phyloP scores from a whole-genome alignment of 2,113 vertebrate species.

The Noturus placidus region DNA sequence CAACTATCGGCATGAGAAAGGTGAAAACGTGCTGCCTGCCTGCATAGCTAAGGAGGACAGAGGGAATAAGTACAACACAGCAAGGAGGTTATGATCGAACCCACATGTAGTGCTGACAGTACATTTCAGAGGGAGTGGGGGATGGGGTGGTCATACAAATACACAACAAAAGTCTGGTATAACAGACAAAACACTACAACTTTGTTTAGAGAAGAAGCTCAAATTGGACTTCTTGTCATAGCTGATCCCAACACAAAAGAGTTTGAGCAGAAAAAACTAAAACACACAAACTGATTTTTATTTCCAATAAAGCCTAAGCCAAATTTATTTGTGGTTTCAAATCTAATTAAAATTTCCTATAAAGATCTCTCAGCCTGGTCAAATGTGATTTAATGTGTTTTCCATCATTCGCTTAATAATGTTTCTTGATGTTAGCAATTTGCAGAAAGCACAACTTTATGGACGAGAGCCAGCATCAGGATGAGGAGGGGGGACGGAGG shows the following conservation, averaged over 20 bases:
- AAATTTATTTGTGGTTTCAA: slow-evolving; percentile 9
- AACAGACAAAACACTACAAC: slow-evolving; percentile 1
- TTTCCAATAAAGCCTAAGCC: not conserved
- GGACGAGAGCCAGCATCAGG: not conserved
- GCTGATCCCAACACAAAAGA: not conserved
- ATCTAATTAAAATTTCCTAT: slow-evolving; percentile 17
- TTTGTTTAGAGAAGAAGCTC: not conserved
- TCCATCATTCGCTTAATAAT: slow-evolving; percentile 6
- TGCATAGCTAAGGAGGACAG: slow-evolving; percentile 30
- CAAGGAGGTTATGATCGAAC: slow-evolving; percentile 24
- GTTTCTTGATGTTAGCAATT: not conserved
- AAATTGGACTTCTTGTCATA: not conserved
- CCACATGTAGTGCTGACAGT: slow-evolving; percentile 30
- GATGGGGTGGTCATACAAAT: not conserved
- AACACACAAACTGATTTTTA: not conserved
- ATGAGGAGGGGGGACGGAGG: not conserved
- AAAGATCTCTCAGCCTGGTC: not conserved
- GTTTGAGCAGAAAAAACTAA: not conserved
- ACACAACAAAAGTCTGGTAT: not conserved
- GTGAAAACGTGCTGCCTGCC: slow-evolving; percentile 35
- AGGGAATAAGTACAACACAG: slow-evolving; percentile 7
- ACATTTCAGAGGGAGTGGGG: not conserved
- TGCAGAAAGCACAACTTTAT: slow-evolving; percentile 1
- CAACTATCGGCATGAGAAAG: slow-evolving; percentile 21
- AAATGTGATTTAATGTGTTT: slow-evolving; percentile 19